Evolutionary conservation across 2,113 vertebrate species (phyloP).

Genomic region (Osmerus mordax): DNA sequence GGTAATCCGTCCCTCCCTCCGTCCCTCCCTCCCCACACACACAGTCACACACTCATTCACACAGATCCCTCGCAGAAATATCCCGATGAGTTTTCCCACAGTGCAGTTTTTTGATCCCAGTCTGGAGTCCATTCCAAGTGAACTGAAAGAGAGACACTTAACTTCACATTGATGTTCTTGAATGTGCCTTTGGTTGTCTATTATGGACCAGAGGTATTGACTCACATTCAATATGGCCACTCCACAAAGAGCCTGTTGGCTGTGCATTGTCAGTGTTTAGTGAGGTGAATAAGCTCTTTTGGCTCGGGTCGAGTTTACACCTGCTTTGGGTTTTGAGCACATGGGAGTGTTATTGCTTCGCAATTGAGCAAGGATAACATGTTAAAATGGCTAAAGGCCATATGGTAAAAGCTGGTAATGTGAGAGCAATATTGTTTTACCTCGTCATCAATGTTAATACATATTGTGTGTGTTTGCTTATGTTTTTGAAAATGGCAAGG

Average conservation of each 20-base stretch:
- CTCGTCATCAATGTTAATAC: too few species aligned
- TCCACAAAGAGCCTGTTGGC: constrained; percentile 28
- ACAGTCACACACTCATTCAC: constrained; percentile 13
- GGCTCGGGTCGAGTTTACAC: constrained; percentile 33
- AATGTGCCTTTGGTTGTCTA: constrained; percentile 47
- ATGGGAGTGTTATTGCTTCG: constrained; percentile 33
- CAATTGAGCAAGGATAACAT: constrained; percentile 15
- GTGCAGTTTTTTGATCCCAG: constrained; percentile 30
- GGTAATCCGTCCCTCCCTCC: neutral
- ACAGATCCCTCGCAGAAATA: neutral
- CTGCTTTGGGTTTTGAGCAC: constrained; percentile 38
- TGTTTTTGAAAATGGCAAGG: neutral
- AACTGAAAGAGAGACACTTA: constrained; percentile 44
- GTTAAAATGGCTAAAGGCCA: constrained; percentile 38
- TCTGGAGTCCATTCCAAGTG: constrained; percentile 32
- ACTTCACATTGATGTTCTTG: constrained; percentile 44
- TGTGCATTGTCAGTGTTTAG: constrained; percentile 35
- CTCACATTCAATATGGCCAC: constrained; percentile 20
- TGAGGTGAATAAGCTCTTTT: constrained; percentile 36
- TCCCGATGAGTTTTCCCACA: constrained; percentile 14
- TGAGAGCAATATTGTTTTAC: too few species aligned
- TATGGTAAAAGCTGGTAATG: too few species aligned
- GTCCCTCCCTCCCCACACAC: constrained; percentile 1
- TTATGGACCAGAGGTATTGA: constrained; percentile 33
- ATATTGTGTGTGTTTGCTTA: too few species aligned